Evolutionary conservation across 2,888 invertebrate species (phyloP).

Genomic region (Cheilosia vernalis): DNA sequence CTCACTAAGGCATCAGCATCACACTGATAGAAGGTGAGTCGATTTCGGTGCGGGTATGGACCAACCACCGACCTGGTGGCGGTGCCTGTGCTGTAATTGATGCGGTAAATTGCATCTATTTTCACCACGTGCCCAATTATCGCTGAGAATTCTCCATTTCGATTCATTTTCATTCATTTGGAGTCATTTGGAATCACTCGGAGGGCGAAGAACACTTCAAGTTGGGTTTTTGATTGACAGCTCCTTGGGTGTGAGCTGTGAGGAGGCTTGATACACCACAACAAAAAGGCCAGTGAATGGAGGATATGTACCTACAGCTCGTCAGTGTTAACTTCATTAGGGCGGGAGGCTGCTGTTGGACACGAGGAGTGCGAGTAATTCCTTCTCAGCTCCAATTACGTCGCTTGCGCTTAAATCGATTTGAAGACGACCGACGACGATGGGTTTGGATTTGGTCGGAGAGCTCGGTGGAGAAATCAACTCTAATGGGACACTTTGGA

Average conservation of each 20-base stretch:
- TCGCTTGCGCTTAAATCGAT: conserved; percentile 57
- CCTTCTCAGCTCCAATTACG: conserved; percentile 66
- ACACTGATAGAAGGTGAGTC: neutral
- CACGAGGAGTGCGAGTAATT: conserved; percentile 42
- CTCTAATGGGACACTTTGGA: conserved; percentile 59
- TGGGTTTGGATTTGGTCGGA: conserved; percentile 15
- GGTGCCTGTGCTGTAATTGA: conserved; percentile 29
- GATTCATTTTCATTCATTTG: conserved; percentile 47
- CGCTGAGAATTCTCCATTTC: conserved; percentile 57
- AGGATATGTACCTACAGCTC: conserved; percentile 17
- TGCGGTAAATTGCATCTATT: conserved; percentile 58
- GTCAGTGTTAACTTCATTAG: conserved; percentile 69
- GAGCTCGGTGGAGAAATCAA: conserved; percentile 26
- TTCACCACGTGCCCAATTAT: conserved; percentile 60
- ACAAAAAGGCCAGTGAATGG: conserved; percentile 41
- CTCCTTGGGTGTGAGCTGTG: conserved; percentile 25
- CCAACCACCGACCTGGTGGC: conserved; percentile 1
- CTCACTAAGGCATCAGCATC: neutral
- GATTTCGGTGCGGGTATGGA: conserved; percentile 3
- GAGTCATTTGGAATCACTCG: neutral
- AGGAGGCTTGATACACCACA: conserved; percentile 18
- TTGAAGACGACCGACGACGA: neutral
- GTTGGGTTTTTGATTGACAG: conserved; percentile 66
- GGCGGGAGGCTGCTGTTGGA: neutral
- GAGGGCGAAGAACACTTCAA: conserved; percentile 41